phyloP scores from a whole-genome alignment of 2,888 invertebrate genomes.

The Platynereis dumerilii region DNA sequence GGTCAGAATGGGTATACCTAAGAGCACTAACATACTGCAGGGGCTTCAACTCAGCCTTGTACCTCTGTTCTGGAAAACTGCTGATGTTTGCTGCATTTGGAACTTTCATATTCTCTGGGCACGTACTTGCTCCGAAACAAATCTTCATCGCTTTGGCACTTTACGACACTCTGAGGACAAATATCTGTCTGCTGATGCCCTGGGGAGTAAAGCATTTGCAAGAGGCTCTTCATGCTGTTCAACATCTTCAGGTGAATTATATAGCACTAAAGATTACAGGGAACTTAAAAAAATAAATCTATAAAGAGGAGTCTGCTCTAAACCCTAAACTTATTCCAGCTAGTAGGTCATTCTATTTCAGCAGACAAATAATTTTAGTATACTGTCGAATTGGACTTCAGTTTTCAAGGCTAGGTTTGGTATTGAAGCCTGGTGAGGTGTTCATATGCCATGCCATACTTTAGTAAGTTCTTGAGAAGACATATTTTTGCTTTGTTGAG shows the following conservation, averaged over 20 bases:
- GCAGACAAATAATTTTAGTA: too few species aligned
- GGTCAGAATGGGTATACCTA: slow-evolving; percentile 26
- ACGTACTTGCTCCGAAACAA: slow-evolving; percentile 31
- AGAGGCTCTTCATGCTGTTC: slow-evolving; percentile 40
- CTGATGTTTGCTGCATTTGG: slow-evolving; percentile 44
- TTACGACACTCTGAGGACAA: slow-evolving; percentile 43
- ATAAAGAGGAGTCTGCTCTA: too few species aligned
- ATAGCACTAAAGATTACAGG: too few species aligned
- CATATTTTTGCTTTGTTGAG: too few species aligned
- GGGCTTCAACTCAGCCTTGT: slow-evolving; percentile 42
- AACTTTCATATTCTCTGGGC: slow-evolving; percentile 36
- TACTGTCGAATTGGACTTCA: too few species aligned
- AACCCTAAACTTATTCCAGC: too few species aligned
- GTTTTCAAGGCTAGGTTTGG: too few species aligned
- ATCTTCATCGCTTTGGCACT: slow-evolving; percentile 44
- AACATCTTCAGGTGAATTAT: slow-evolving; percentile 40
- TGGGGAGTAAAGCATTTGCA: slow-evolving; percentile 42
- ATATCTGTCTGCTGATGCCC: slow-evolving; percentile 43
- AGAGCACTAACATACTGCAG: slow-evolving; percentile 32
- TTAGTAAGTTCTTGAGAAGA: too few species aligned
- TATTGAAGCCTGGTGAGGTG: too few species aligned
- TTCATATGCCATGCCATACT: too few species aligned
- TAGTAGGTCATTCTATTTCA: too few species aligned
- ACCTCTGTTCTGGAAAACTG: slow-evolving; percentile 43
- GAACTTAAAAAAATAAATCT: too few species aligned